phyloP scores from a whole-genome alignment of 2,888 invertebrate genomes.

The Dicyrtoma fusca region DNA sequence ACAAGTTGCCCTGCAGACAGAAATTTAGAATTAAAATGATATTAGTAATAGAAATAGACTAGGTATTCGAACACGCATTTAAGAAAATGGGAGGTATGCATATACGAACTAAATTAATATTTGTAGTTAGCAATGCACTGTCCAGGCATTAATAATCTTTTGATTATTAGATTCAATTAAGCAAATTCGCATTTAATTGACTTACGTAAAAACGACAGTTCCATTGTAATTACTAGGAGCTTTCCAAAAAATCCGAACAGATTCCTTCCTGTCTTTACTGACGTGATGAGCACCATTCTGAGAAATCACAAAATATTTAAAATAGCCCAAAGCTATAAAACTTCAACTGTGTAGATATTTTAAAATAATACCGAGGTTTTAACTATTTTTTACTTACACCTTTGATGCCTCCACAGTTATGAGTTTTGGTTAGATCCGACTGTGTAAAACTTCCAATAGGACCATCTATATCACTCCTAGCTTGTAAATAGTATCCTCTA shows the following conservation, averaged over 20 bases:
- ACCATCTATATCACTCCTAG: conserved; percentile 39
- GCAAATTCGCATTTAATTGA: neutral
- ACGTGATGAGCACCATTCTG: conserved; percentile 50
- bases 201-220: conserved; percentile 43
- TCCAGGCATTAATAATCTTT: too few species aligned
- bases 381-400: too few species aligned
- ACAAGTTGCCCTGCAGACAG: conserved; percentile 44
- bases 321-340: neutral
- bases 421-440: conserved; percentile 30
- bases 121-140: too few species aligned
- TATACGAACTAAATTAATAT: too few species aligned
- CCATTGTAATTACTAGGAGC: conserved; percentile 44
- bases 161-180: too few species aligned
- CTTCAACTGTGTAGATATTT: neutral
- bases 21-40: too few species aligned
- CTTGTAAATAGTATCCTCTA: conserved; percentile 50
- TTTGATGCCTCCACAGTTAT: conserved; percentile 45
- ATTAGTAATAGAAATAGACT: neutral
- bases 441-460: conserved; percentile 45
- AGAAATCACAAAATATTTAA: neutral
- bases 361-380: too few species aligned
- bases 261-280: conserved; percentile 38
- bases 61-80: neutral
- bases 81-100: too few species aligned
- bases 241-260: conserved; percentile 42